These are phyloP conservation scores for Tanytarsus gracilentus DNA, from an alignment of 2,888 invertebrate species.

Conservation along the genomic window DNA sequence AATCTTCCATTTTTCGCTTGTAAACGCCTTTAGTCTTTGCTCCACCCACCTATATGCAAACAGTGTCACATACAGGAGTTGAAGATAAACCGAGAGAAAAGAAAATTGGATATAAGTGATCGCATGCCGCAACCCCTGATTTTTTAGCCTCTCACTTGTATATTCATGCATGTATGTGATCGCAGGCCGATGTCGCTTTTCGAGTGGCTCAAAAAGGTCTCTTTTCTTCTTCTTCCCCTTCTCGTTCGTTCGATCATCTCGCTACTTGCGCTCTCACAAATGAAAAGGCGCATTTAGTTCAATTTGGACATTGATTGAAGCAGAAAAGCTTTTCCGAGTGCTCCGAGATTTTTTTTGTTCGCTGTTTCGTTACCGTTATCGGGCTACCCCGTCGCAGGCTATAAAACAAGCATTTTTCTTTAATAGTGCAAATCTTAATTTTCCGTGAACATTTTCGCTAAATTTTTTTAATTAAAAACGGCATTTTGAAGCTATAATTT, in stretches of 20 bases:
- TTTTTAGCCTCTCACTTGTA: neutral
- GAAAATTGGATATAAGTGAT: constrained; percentile 1
- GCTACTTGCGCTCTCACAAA: neutral
- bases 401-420: neutral
- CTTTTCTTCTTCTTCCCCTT: constrained; percentile 4
- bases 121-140: neutral
- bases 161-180: neutral
- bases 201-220: constrained; percentile 14
- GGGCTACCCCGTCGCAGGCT: too few species aligned
- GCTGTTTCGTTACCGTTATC: neutral
- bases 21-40: neutral
- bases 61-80: too few species aligned
- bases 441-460: neutral
- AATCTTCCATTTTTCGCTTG: constrained; percentile 8
- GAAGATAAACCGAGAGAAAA: constrained; percentile 23
- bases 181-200: constrained; percentile 7
- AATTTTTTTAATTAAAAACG: neutral
- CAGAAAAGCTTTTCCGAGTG: neutral
- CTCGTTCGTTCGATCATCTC: constrained; percentile 2
- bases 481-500: neutral
- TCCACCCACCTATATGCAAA: constrained; percentile 19
- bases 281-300: constrained; percentile 1
- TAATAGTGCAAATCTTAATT: neutral
- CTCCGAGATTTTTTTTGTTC: neutral
- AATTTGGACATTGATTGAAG: neutral